Conservation (phyloP, 2,888 invertebrate genomes). For the Platycnemis pennipes region DNA sequence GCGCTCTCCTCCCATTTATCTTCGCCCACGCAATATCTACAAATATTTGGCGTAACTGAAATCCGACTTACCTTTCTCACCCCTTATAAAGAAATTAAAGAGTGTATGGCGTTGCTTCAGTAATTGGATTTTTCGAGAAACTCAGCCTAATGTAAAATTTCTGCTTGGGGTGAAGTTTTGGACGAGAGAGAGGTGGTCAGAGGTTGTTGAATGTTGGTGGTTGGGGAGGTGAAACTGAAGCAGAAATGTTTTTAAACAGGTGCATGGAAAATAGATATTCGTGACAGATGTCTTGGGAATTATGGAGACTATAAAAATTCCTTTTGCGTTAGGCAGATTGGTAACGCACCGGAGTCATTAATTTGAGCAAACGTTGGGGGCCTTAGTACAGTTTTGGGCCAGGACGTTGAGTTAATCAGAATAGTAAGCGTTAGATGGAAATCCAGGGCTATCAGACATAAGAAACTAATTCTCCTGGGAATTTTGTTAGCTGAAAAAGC, state of each 20-base stretch:
- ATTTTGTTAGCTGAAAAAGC: too few species aligned
- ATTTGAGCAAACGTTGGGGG: too few species aligned
- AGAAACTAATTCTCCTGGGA: too few species aligned
- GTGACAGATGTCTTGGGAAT: neutral
- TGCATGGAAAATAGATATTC: neutral
- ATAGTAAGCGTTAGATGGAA: too few species aligned
- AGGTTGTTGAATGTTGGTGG: neutral
- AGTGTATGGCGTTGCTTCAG: slow-evolving; percentile 53
- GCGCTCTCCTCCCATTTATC: neutral
- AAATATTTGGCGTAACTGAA: slow-evolving; percentile 23
- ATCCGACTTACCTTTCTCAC: neutral
- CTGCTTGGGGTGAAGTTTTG: neutral
- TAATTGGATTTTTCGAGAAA: slow-evolving; percentile 60
- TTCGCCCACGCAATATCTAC: slow-evolving; percentile 55
- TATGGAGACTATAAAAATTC: neutral
- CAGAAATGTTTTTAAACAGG: neutral
- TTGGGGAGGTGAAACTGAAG: neutral
- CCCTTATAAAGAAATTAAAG: slow-evolving; percentile 14
- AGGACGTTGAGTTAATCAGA: too few species aligned
- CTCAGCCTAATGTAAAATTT: neutral
- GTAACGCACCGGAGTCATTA: too few species aligned
- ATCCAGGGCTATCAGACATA: too few species aligned
- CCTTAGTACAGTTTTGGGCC: too few species aligned
- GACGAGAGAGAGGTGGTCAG: neutral
- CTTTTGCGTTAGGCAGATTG: too few species aligned